Evolutionary conservation across 2,888 invertebrate genomes (phyloP).

Genomic region (Bombylius major): DNA sequence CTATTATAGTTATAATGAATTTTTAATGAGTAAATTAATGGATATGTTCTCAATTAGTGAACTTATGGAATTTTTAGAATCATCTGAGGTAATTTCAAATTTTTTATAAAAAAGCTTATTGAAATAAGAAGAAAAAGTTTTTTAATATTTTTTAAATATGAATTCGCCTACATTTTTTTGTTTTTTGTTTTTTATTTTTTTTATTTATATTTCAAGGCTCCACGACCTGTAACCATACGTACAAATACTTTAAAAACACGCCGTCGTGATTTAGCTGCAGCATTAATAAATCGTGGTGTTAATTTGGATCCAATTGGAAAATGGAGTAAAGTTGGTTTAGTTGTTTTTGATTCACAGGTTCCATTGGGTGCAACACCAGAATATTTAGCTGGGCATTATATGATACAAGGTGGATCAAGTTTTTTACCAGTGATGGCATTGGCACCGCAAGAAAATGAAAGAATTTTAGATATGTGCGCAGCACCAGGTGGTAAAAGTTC

Average conservation of each 20-base stretch:
- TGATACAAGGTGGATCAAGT: slow-evolving; percentile 93
- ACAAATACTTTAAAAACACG: slow-evolving; percentile 91
- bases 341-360: slow-evolving; percentile 90
- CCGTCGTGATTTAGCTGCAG: slow-evolving; percentile 82
- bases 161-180: background rate
- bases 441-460: slow-evolving; percentile 91
- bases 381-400: slow-evolving; percentile 96
- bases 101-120: too few species aligned
- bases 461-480: slow-evolving; percentile 91
- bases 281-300: slow-evolving; percentile 90
- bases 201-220: slow-evolving; percentile 26
- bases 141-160: background rate
- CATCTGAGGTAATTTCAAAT: slow-evolving; percentile 61
- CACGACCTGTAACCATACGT: slow-evolving; percentile 88
- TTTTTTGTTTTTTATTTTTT: background rate
- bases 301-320: slow-evolving; percentile 97
- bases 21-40: slow-evolving; percentile 84
- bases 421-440: slow-evolving; percentile 95
- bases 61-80: slow-evolving; percentile 87
- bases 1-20: slow-evolving; percentile 96
- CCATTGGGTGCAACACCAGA: slow-evolving; percentile 98
- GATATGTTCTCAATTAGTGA: slow-evolving; percentile 78
- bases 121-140: too few species aligned
- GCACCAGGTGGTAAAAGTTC: slow-evolving; percentile 99
- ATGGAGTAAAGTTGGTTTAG: slow-evolving; percentile 97